phyloP scores from a whole-genome alignment of 2,113 vertebrate genomes.

The Mesitornis unicolor region DNA sequence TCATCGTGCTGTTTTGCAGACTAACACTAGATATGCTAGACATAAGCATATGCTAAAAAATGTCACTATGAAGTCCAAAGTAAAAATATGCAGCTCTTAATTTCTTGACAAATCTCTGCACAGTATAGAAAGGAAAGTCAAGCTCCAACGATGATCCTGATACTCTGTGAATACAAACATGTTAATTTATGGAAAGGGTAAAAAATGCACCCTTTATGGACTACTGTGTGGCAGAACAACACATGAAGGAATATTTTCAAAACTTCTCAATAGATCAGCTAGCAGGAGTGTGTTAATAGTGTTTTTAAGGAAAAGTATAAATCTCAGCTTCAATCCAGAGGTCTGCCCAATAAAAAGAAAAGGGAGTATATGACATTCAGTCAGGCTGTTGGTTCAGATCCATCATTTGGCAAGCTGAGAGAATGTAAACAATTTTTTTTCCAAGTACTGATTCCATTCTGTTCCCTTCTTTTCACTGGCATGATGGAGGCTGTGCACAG shows the following conservation, averaged over 20 bases:
- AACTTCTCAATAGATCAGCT: background rate
- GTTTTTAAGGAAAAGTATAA: background rate
- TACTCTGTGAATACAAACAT: background rate
- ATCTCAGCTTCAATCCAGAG: background rate
- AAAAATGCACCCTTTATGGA: background rate
- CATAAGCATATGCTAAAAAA: constrained; percentile 54
- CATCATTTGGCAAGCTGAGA: background rate
- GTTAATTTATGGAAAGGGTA: background rate
- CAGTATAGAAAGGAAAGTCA: background rate
- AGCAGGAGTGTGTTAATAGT: background rate
- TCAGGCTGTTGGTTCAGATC: background rate
- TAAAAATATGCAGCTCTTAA: constrained; percentile 6
- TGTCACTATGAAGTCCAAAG: constrained; percentile 1
- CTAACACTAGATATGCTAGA: constrained; percentile 16
- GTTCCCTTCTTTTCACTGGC: background rate
- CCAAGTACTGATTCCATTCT: background rate
- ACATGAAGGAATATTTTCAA: background rate
- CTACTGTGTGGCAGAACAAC: accelerated
- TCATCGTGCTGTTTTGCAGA: constrained; percentile 12
- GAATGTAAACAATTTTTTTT: background rate
- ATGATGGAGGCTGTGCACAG: background rate
- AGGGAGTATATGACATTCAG: background rate
- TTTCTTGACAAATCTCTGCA: background rate
- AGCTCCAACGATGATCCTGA: background rate
- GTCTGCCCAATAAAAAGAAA: background rate